phyloP scores from a whole-genome alignment of 2,113 vertebrate species.

The Podocnemis expansa region DNA sequence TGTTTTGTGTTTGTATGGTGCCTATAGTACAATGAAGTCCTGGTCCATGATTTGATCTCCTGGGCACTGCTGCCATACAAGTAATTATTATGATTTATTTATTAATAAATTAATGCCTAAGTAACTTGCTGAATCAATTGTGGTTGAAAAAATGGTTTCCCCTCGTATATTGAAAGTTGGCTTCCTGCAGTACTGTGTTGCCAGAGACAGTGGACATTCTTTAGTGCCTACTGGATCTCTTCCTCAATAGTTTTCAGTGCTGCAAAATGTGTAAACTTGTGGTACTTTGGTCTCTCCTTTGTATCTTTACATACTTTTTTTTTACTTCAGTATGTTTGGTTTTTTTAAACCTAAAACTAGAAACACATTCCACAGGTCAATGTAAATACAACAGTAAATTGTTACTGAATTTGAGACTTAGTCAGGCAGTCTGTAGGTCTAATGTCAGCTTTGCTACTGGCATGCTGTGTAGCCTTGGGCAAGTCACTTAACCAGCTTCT shows the following conservation, averaged over 20 bases:
- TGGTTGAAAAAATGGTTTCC: neutral
- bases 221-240: neutral
- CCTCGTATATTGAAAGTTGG: neutral
- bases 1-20: neutral
- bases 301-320: neutral
- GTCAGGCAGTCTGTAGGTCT: neutral
- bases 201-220: neutral
- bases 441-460: neutral
- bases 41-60: neutral
- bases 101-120: neutral
- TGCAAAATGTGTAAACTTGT: neutral
- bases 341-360: neutral
- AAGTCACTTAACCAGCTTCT: neutral
- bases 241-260: neutral
- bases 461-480: neutral
- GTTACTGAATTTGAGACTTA: neutral
- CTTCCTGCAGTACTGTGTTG: accelerated
- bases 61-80: neutral
- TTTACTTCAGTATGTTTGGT: neutral
- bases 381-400: neutral
- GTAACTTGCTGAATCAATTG: neutral
- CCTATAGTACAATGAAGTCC: neutral
- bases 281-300: neutral
- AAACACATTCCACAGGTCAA: neutral
- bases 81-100: neutral